phyloP scores from a whole-genome alignment of 2,888 invertebrate genomes.

The Macrophya alboannulata region DNA sequence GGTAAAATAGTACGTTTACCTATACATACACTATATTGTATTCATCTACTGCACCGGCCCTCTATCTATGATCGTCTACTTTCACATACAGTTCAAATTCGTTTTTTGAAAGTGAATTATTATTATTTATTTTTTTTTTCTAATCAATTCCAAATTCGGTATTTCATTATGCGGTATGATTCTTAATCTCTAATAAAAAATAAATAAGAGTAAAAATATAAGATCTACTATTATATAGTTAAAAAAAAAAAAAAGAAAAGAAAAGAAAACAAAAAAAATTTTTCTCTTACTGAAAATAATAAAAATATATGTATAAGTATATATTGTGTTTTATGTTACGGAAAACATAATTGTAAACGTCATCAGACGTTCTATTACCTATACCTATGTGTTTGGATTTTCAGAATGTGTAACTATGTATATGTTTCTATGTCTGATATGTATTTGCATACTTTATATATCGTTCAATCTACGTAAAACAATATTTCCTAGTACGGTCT shows the following conservation, averaged over 20 bases:
- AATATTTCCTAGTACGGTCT: conserved; percentile 53
- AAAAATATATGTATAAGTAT: conserved; percentile 30
- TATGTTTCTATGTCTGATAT: conserved; percentile 43
- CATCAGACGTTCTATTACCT: neutral
- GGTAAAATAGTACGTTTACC: conserved; percentile 6
- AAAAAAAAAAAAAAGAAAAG: neutral
- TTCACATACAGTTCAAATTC: conserved; percentile 4
- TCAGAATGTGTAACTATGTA: neutral
- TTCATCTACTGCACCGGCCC: conserved; percentile 40
- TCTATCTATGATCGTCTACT: conserved; percentile 8
- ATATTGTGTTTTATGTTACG: neutral
- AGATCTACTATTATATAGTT: conserved; percentile 25
- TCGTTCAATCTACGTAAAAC: conserved; percentile 43
- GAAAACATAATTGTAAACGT: conserved; percentile 22
- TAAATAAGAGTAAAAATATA: conserved; percentile 47
- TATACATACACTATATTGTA: conserved; percentile 22
- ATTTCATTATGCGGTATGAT: conserved; percentile 32
- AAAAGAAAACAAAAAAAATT: too few relatives aligned
- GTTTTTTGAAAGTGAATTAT: conserved; percentile 28
- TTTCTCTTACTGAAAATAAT: neutral
- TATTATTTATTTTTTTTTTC: neutral
- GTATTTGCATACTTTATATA: conserved; percentile 48
- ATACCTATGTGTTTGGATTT: neutral
- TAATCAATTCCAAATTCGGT: conserved; percentile 51
- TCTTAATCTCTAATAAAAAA: conserved; percentile 18